A percentile compares a stretch with the other conserved stretches of the same genome.
These are phyloP conservation scores for Peromyscus eremicus DNA, from an alignment of 2,797 vertebrate species.

Conservation along the genomic window DNA sequence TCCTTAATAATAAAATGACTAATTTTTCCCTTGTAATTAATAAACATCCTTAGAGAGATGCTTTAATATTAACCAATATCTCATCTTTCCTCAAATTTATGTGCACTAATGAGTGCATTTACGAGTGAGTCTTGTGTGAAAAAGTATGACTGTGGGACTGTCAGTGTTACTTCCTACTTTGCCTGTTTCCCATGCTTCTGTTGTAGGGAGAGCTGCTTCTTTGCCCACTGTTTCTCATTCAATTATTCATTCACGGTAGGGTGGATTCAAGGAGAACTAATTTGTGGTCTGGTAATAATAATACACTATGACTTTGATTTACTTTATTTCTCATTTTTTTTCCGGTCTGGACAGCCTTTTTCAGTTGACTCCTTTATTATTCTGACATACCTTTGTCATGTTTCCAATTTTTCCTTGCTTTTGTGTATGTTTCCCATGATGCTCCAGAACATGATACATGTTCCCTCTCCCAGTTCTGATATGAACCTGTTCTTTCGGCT, in stretches of 20 bases:
- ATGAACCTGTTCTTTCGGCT: background rate
- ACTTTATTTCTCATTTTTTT: background rate
- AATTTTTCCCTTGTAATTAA: background rate
- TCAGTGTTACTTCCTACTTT: background rate
- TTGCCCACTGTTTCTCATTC: background rate
- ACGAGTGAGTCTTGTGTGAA: background rate
- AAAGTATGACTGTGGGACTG: background rate
- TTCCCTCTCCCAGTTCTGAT: background rate
- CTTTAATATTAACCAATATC: background rate
- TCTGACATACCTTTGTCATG: accelerated
- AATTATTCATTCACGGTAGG: background rate
- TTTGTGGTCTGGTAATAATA: background rate
- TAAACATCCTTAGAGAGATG: background rate
- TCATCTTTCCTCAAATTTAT: background rate
- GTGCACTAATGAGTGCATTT: background rate
- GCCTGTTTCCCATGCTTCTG: background rate
- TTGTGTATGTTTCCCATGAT: background rate
- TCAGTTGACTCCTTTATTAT: background rate
- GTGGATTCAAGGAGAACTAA: background rate
- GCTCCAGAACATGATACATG: background rate
- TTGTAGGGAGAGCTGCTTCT: accelerated
- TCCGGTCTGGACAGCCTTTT: background rate
- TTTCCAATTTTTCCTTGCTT: background rate
- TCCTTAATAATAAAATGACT: background rate
- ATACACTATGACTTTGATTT: background rate